phyloP scores from a whole-genome alignment of 2,888 invertebrate genomes.

The Caenorhabditis sp. region DNA sequence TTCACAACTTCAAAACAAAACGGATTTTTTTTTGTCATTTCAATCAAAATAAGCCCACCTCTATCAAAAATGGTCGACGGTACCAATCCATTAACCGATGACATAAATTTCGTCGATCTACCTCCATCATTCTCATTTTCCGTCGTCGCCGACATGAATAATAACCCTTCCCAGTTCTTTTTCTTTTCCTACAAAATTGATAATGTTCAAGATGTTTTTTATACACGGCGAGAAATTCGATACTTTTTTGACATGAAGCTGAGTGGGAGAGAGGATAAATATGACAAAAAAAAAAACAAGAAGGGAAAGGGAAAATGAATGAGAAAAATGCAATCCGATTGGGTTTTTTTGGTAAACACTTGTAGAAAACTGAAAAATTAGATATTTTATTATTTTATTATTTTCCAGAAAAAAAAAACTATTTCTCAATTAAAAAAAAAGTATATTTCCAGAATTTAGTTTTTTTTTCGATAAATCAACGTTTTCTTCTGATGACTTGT shows the following conservation, averaged over 20 bases:
- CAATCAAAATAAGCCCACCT: neutral
- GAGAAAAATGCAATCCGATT: too few species aligned
- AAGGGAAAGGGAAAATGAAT: neutral
- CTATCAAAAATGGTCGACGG: constrained; percentile 46
- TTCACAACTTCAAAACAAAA: too few species aligned
- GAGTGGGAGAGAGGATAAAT: too few species aligned
- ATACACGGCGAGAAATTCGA: neutral
- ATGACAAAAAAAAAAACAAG: neutral
- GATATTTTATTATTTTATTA: neutral
- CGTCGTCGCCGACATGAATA: neutral
- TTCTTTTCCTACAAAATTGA: neutral
- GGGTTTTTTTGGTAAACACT: neutral
- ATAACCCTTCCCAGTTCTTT: neutral
- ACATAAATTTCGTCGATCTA: constrained; percentile 31
- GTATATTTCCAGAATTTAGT: too few species aligned
- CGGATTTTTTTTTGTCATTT: too few species aligned
- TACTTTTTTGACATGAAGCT: neutral
- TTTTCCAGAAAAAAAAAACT: too few species aligned
- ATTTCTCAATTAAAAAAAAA: too few species aligned
- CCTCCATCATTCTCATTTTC: neutral
- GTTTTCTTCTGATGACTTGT: too few species aligned
- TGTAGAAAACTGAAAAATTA: neutral
- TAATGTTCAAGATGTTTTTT: neutral
- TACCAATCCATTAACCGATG: constrained; percentile 41
- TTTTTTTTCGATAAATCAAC: too few species aligned